Base-by-base conservation (phyloP, 2,888 invertebrate genomes). In the Corbicula japonica region DNA sequence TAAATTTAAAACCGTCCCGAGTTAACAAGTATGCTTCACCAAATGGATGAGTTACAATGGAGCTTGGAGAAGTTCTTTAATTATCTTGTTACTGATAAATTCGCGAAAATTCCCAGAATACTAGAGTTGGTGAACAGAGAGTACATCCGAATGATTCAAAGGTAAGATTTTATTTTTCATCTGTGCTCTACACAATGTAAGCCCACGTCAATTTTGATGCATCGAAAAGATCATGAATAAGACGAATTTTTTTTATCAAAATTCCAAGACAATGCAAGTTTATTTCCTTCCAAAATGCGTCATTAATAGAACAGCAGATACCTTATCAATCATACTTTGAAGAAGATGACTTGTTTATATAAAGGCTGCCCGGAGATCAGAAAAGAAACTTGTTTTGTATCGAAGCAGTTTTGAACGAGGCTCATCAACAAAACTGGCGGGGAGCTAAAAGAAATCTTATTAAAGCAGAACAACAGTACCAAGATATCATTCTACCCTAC, bases 141-240 rank as follows among this genome's bases (percentile, higher is more conserved):
- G 38, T 60, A 60, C 41, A 60, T 60, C 41, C 32, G 26, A 41
- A 60, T 60, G 60, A 60, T 60, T 41, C 60, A 60, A 60, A 60
- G 60, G 60, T 60, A 26, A 26, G 41, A n/a, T n/a, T n/a, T n/a
- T n/a, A n/a, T n/a, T n/a, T n/a, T n/a, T n/a, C n/a, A n/a, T n/a
- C n/a, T n/a, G n/a, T n/a, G n/a, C n/a, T n/a, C n/a, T n/a, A n/a
- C n/a, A n/a, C n/a, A n/a, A n/a, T n/a, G n/a, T n/a, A n/a, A n/a
- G n/a, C n/a, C n/a, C n/a, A n/a, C n/a, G n/a, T n/a, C n/a, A n/a
- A n/a, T n/a, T n/a, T n/a, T n/a, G n/a, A n/a, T n/a, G n/a, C n/a
- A n/a, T n/a, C n/a, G n/a, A n/a, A n/a, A n/a, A n/a, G n/a, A n/a
- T n/a, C n/a, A n/a, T n/a, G n/a, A n/a, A n/a, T n/a, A n/a, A n/a